Conservation (phyloP, 2,113 vertebrate genomes). For the Podiceps cristatus region DNA sequence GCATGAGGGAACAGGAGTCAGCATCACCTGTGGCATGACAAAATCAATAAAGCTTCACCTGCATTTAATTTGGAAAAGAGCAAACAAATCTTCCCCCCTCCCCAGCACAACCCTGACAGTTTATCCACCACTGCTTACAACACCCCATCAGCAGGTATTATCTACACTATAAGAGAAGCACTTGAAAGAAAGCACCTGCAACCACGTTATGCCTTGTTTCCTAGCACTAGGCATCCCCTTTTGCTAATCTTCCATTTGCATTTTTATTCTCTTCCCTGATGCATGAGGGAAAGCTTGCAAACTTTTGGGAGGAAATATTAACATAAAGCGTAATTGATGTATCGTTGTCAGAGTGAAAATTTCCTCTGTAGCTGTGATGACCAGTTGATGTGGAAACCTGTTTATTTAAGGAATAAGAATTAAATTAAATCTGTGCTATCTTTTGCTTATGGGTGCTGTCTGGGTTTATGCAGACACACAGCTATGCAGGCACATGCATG, state of each 20-base stretch:
- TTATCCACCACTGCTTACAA: neutral
- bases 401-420: neutral
- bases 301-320: neutral
- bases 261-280: neutral
- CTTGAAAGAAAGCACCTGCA: neutral
- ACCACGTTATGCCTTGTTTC: neutral
- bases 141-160: neutral
- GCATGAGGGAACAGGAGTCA: neutral
- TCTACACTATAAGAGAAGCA: neutral
- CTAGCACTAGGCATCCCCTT: neutral
- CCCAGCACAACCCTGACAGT: neutral
- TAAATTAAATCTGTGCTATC: neutral
- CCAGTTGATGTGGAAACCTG: neutral
- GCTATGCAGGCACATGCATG: accelerated
- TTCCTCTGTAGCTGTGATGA: neutral
- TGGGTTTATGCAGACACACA: neutral
- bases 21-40: neutral
- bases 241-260: neutral
- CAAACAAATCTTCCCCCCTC: neutral
- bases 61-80: neutral
- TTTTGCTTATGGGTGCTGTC: neutral
- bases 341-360: too few relatives aligned
- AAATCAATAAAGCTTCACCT: neutral
- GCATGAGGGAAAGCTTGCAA: neutral
- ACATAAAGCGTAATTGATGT: neutral